Conservation (phyloP, 1,140 invertebrate species). For the Homalodisca vitripennis region DNA sequence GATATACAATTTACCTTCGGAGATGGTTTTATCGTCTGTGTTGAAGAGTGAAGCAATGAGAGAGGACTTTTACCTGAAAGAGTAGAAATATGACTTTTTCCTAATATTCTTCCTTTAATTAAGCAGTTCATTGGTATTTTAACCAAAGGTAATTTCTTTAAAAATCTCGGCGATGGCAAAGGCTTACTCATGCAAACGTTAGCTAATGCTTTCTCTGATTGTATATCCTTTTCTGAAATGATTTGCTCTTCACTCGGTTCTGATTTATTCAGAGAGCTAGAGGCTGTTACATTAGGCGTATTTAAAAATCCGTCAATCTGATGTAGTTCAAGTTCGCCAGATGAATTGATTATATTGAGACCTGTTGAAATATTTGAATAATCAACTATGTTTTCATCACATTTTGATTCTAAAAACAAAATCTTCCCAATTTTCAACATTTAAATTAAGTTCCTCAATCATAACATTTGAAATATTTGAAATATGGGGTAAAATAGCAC, state of each 20-base stretch:
- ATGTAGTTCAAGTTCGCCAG: neutral
- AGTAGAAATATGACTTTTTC: neutral
- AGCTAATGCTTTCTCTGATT: neutral
- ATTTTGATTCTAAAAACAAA: neutral
- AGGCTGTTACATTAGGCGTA: neutral
- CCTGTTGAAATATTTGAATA: neutral
- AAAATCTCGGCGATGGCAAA: neutral
- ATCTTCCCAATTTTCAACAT: neutral
- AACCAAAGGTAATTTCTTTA: neutral
- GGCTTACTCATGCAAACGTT: neutral
- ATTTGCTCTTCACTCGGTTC: neutral
- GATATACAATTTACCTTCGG: neutral
- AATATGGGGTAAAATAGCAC: neutral
- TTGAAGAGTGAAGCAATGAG: neutral
- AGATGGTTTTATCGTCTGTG: neutral
- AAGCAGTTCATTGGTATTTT: conserved; percentile 14
- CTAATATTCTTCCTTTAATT: conserved; percentile 10
- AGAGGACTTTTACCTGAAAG: neutral
- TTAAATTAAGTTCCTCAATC: neutral
- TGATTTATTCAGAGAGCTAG: neutral
- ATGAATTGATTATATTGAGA: neutral
- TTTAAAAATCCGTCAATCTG: neutral
- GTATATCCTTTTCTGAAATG: neutral
- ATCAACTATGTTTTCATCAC: neutral
- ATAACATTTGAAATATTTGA: neutral